Conservation (phyloP, 2,113 vertebrate species). For the Zosterops pallidus region DNA sequence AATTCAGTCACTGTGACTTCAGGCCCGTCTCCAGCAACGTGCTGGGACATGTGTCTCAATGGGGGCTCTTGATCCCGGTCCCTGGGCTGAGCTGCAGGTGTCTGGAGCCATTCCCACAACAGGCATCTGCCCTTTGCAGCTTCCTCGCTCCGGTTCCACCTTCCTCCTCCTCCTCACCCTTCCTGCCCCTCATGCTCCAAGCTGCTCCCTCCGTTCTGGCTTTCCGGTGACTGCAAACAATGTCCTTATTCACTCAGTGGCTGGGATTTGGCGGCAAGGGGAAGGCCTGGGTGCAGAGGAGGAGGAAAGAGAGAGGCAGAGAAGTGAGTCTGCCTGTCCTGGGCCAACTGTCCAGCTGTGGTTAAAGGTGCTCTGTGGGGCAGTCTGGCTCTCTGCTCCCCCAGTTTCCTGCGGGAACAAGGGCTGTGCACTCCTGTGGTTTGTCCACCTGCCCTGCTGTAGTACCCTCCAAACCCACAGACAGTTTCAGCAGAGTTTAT, state of each 20-base stretch:
- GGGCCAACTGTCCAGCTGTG: neutral
- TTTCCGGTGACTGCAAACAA: slow-evolving; percentile 62
- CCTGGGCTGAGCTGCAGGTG: slow-evolving; percentile 55
- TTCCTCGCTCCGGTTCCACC: slow-evolving; percentile 46
- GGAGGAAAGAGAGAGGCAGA: slow-evolving; percentile 28
- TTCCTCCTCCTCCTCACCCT: slow-evolving; percentile 53
- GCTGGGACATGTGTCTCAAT: slow-evolving; percentile 10
- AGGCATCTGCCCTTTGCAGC: slow-evolving; percentile 50
- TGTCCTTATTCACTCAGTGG: slow-evolving; percentile 32
- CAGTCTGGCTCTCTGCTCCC: neutral
- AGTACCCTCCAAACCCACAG: neutral
- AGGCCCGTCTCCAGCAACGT: neutral
- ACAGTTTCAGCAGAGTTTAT: neutral
- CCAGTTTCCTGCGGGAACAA: accelerated
- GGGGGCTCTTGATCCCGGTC: slow-evolving; percentile 1
- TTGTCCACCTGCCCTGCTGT: neutral
- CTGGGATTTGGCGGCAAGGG: slow-evolving; percentile 29
- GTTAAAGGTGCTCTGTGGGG: neutral
- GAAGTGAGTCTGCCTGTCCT: neutral
- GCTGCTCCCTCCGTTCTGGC: slow-evolving; percentile 46
- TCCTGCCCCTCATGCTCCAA: neutral
- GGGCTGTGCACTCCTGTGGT: neutral
- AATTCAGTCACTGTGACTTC: slow-evolving; percentile 45
- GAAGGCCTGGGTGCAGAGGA: neutral
- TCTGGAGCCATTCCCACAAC: slow-evolving; percentile 55